Percentiles rank a stretch among this genome's conserved stretches.
Conservation (phyloP, 1,140 invertebrate genomes). For the Papilio glaucus region DNA sequence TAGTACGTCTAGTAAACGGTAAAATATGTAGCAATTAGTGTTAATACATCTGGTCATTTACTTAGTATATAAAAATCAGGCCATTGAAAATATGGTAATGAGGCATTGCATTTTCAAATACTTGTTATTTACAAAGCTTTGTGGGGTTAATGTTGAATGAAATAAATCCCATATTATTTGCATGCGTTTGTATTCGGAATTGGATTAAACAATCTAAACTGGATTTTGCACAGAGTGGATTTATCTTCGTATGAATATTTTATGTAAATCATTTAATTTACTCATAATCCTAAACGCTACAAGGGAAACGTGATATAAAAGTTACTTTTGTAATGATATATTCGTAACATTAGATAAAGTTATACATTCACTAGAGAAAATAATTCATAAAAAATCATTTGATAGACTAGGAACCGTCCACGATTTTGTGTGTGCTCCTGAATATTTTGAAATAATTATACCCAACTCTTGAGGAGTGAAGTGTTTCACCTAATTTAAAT, state of each 20-base stretch:
- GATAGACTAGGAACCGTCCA: no score
- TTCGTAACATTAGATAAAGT: no score
- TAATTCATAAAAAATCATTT: no score
- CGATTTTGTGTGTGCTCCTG: no score
- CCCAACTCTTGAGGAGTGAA: no score
- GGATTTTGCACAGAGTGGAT: conserved; percentile 6
- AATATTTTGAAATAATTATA: no score
- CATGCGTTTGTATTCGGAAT: not conserved
- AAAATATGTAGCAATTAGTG: no score
- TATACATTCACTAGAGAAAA: no score
- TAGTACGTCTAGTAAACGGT: no score
- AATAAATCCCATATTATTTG: not conserved
- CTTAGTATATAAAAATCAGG: not conserved
- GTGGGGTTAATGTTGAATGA: not conserved
- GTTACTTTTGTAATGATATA: no score
- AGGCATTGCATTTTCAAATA: not conserved
- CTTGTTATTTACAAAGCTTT: conserved; percentile 9
- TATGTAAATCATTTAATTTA: conserved; percentile 3
- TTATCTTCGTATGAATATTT: conserved; percentile 10
- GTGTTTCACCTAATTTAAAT: no score
- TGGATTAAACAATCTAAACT: conserved; percentile 23
- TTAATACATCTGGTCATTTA: no score
- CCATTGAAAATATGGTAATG: not conserved
- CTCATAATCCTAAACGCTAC: not conserved
- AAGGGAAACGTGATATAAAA: conserved; percentile 8